A percentile compares a stretch with the other conserved stretches of the same genome.
These are phyloP conservation scores for Zonotrichia albicollis DNA, from an alignment of 2,797 vertebrate species.

Conservation along the genomic window DNA sequence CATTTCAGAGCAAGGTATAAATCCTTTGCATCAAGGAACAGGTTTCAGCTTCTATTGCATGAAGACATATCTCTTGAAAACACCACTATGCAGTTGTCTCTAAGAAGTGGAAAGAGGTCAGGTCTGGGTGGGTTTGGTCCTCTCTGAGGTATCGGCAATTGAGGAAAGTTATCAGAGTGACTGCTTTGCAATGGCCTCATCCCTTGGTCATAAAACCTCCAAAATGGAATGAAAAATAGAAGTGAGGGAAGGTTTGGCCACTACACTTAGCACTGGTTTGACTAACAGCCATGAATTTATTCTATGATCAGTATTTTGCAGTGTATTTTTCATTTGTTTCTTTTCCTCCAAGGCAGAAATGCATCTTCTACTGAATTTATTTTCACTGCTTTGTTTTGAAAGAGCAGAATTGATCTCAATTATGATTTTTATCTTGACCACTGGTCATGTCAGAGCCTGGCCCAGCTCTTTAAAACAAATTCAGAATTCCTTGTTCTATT, in stretches of 20 bases:
- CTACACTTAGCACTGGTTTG: neutral
- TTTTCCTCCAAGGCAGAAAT: neutral
- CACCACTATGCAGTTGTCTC: neutral
- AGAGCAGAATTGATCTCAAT: neutral
- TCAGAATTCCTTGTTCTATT: neutral
- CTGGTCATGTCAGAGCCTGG: neutral
- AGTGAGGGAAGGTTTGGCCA: neutral
- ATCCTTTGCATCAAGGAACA: neutral
- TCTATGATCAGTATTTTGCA: neutral
- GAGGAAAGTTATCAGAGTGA: neutral
- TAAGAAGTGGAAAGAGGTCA: neutral
- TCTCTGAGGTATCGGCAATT: neutral
- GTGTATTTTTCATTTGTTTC: slow-evolving; percentile 6
- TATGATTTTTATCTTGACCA: slow-evolving; percentile 35
- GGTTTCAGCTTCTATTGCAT: neutral
- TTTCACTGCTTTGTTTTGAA: slow-evolving; percentile 13
- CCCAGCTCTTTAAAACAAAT: slow-evolving; percentile 17
- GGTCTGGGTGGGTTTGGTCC: neutral
- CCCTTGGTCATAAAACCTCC: neutral
- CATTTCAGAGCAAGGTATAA: neutral
- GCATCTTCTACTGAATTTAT: slow-evolving; percentile 7
- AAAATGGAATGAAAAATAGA: neutral
- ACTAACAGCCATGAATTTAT: neutral
- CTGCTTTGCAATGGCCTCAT: neutral
- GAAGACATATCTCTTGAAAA: neutral